Evolutionary conservation across 1,140 invertebrate species (phyloP).

Genomic region (Drosophila novamexicana): DNA sequence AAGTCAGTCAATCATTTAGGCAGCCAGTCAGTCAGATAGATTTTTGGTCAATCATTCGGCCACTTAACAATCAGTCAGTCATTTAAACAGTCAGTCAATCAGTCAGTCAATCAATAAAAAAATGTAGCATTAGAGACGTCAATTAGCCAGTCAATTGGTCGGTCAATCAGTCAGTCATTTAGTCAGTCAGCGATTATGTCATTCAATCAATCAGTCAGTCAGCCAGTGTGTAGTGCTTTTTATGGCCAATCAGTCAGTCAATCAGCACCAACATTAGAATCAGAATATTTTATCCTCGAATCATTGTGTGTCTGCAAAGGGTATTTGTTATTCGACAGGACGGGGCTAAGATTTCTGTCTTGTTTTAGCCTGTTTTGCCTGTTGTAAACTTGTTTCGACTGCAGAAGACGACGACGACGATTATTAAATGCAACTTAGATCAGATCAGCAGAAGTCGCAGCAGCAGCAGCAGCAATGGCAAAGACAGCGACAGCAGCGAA

Average conservation of each 20-base stretch:
- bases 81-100: neutral
- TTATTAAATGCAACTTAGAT: constrained; percentile 82
- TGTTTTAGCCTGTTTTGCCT: constrained; percentile 67
- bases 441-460: constrained; percentile 62
- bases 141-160: neutral
- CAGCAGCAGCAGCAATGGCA: constrained; percentile 27
- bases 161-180: neutral
- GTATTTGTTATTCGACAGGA: neutral
- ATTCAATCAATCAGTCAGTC: neutral
- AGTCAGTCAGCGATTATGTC: neutral
- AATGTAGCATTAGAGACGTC: no score
- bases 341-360: neutral
- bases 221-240: neutral
- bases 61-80: neutral
- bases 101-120: no score
- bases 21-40: neutral
- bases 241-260: neutral
- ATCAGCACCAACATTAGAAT: neutral
- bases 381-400: constrained; percentile 71
- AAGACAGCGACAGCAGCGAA: constrained; percentile 45
- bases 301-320: neutral
- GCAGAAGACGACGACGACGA: constrained; percentile 52
- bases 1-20: neutral
- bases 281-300: neutral
- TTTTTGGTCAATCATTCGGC: no score